These are phyloP conservation scores for Drosophila nikananu DNA, from an alignment of 1,140 invertebrate genomes.

Conservation along the genomic window DNA sequence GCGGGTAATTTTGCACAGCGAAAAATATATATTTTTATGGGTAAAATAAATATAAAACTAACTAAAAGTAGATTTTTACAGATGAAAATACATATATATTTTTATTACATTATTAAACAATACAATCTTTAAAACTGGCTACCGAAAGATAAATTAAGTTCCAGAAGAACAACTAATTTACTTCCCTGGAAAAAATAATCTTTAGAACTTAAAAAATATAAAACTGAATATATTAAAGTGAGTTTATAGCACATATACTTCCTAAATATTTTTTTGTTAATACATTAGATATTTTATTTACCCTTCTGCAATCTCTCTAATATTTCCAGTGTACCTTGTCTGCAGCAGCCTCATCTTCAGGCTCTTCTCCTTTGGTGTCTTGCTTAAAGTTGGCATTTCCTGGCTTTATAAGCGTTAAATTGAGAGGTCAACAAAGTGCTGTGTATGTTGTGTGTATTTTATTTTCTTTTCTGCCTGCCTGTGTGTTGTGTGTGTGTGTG, in stretches of 20 bases:
- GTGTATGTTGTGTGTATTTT: conserved; percentile 27
- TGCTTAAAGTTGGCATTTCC: conserved; percentile 71
- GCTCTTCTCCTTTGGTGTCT: conserved; percentile 45
- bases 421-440: conserved; percentile 75
- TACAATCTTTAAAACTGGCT: too few relatives aligned
- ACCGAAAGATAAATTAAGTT: too few relatives aligned
- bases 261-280: neutral
- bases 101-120: neutral
- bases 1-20: neutral
- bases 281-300: neutral
- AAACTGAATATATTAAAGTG: neutral
- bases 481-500: conserved; percentile 26
- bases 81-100: neutral
- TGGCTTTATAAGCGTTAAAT: conserved; percentile 82
- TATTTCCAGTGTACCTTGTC: conserved; percentile 2
- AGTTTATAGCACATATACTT: rapidly evolving
- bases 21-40: neutral
- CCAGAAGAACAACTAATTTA: neutral
- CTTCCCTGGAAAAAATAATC: neutral
- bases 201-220: rapidly evolving
- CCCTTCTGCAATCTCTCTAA: neutral
- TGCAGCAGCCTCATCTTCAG: conserved; percentile 20
- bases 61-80: neutral
- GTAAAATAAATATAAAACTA: neutral
- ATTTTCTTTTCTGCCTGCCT: conserved; percentile 18